A percentile compares a stretch with the other conserved stretches of the same genome.
Conservation (phyloP, 2,113 vertebrate species). For the Plecturocebus donacophilus region DNA sequence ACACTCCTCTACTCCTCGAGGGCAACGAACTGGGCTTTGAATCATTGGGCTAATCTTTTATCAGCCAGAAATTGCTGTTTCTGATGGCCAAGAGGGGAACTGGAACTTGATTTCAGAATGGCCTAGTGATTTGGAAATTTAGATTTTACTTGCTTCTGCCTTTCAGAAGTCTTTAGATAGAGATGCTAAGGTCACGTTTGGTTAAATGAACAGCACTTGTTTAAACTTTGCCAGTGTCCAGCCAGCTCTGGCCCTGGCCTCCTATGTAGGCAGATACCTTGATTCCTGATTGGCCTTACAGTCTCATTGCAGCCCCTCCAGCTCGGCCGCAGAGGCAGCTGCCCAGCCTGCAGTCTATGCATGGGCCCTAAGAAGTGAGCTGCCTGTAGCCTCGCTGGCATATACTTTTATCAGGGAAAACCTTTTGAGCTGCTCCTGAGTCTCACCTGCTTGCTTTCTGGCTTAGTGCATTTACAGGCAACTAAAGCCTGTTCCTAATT, state of each 20-base stretch:
- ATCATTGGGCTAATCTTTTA: background rate
- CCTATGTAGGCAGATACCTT: background rate
- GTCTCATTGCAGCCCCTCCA: rapidly evolving
- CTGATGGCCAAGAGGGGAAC: background rate
- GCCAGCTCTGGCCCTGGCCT: background rate
- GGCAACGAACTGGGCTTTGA: background rate
- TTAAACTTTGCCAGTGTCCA: background rate
- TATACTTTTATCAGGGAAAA: background rate
- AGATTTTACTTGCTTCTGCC: background rate
- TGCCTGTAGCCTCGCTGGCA: background rate
- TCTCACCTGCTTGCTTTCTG: background rate
- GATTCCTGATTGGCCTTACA: background rate
- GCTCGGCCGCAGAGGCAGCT: background rate
- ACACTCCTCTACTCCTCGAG: background rate
- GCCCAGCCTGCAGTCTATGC: background rate
- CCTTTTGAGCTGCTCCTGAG: background rate
- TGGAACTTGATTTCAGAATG: background rate
- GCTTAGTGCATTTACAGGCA: background rate
- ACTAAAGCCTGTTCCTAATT: background rate
- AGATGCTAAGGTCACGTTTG: background rate
- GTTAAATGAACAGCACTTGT: background rate
- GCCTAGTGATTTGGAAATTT: background rate
- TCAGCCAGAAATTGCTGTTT: background rate
- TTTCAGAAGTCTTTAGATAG: background rate
- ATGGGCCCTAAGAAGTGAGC: background rate